Percentiles rank a stretch among this genome's conserved stretches.
Evolutionary conservation across 2,113 vertebrate genomes (phyloP).

Genomic region (Brevimyrus niger): DNA sequence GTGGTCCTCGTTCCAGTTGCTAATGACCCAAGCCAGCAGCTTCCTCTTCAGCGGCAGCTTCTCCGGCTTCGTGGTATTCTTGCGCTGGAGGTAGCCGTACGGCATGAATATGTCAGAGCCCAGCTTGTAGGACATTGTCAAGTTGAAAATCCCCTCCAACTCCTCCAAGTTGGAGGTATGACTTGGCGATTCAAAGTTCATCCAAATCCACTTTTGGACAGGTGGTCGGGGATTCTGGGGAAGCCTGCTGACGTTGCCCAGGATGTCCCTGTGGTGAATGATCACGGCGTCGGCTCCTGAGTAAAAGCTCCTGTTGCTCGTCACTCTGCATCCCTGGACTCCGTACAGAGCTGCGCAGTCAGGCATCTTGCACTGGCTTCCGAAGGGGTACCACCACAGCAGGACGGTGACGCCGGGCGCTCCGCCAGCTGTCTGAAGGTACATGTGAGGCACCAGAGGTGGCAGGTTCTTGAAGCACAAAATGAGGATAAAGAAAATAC

Average conservation of each 20-base stretch:
- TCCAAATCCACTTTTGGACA: slow-evolving; percentile 85
- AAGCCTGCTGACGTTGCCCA: slow-evolving; percentile 24
- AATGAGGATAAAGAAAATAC: slow-evolving; percentile 30
- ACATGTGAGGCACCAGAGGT: not conserved
- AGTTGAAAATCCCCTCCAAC: slow-evolving; percentile 70
- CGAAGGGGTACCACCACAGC: slow-evolving; percentile 78
- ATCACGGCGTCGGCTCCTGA: slow-evolving; percentile 66
- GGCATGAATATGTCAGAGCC: slow-evolving; percentile 83
- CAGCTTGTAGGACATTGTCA: slow-evolving; percentile 75
- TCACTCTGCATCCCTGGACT: slow-evolving; percentile 64
- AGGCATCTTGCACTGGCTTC: slow-evolving; percentile 7
- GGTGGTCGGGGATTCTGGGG: slow-evolving; percentile 48
- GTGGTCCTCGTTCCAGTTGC: slow-evolving; percentile 78
- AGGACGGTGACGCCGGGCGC: slow-evolving; percentile 52
- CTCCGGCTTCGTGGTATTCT: not conserved
- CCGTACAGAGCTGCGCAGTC: slow-evolving; percentile 63
- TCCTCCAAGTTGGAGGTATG: slow-evolving; percentile 56
- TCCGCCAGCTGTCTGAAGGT: fast-evolving
- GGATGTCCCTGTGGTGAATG: slow-evolving; percentile 78
- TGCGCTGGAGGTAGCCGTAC: slow-evolving; percentile 69
- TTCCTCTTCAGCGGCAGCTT: slow-evolving; percentile 55
- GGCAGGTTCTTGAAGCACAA: slow-evolving; percentile 31
- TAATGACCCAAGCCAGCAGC: slow-evolving; percentile 83
- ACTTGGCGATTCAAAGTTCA: slow-evolving; percentile 87
- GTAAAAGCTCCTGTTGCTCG: slow-evolving; percentile 51